Evolutionary conservation across 2,113 vertebrate genomes (phyloP), one percentile per base, ranked within the genome.

Genomic region (Psittacara wagleri): DNA sequence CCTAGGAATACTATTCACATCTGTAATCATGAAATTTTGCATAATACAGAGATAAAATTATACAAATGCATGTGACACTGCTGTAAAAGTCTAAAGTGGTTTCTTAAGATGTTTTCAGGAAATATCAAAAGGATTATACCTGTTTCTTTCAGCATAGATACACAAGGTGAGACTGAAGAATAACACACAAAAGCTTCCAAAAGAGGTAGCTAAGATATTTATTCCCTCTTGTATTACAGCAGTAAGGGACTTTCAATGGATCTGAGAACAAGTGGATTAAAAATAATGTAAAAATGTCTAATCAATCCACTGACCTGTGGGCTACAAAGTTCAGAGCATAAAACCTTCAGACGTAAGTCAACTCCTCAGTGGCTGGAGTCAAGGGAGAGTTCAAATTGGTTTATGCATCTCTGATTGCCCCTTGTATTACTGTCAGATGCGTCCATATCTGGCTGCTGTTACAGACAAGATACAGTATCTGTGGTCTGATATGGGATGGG

Each of bases 371-470:
- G 72, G 18, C 1, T 0, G 1, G 20, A 88, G 75, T 5, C 31
- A 2, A 12, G 17, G 27, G 13, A 54, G 72, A 48, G 13, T 43
- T 92, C 61, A 75, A 55, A 14, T 4, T 18, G 49, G 7, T 46
- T 77, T 12, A n/a, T 37, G 28, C 2, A 1, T 74, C 57, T 74
- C 51, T 0, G 0, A 52, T 22, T 69, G 17, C 23, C 15, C 0
- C 0, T 2, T 67, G 12, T 61, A 6, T 16, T 92, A 86, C 63
- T 64, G 44, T 77, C 64, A 63, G 33, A 43, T 17, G 46, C 12
- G 43, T 20, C 37, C 17, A 0, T 44, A 54, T 10, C 24, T 87
- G 64, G 25, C 48, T 62, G 17, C 3, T 75, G 13, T 19, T 52
- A 49, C 6, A 81, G 33, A 39, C 19, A 70, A 86, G 61, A 57